Conservation (phyloP, 2,113 vertebrate genomes). For the Perognathus longimembris region DNA sequence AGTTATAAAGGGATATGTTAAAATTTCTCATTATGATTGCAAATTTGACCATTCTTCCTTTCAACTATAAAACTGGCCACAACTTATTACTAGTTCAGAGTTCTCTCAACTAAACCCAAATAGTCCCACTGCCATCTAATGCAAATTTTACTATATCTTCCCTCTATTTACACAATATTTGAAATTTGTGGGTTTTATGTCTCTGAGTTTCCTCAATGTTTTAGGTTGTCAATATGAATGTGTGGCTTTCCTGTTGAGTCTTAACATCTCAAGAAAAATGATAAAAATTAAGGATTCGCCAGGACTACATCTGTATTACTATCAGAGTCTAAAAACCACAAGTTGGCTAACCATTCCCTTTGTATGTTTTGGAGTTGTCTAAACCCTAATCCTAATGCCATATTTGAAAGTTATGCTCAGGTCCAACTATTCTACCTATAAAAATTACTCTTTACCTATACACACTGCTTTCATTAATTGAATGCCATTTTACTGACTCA, state of each 20-base stretch:
- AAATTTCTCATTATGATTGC: neutral
- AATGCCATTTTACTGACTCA: neutral
- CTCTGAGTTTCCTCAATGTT: neutral
- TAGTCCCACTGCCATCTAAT: neutral
- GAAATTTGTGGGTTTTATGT: neutral
- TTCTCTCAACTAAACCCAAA: neutral
- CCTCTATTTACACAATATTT: neutral
- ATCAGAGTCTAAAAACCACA: neutral
- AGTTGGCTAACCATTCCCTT: neutral
- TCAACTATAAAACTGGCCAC: neutral
- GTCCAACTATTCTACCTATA: neutral
- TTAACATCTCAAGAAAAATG: neutral
- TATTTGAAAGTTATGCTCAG: neutral
- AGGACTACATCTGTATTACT: neutral
- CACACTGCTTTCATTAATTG: neutral
- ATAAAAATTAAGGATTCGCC: neutral
- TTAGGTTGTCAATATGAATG: neutral
- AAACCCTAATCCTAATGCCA: neutral
- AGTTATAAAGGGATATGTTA: neutral
- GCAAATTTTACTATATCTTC: neutral
- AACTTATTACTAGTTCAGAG: neutral
- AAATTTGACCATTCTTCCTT: neutral
- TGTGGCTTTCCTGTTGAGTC: neutral
- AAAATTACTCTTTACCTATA: neutral
- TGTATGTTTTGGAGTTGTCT: neutral